A percentile compares a stretch with the other conserved stretches of the same genome.
Evolutionary conservation across 2,113 vertebrate species (phyloP).

Genomic region (Marmota flaviventris): DNA sequence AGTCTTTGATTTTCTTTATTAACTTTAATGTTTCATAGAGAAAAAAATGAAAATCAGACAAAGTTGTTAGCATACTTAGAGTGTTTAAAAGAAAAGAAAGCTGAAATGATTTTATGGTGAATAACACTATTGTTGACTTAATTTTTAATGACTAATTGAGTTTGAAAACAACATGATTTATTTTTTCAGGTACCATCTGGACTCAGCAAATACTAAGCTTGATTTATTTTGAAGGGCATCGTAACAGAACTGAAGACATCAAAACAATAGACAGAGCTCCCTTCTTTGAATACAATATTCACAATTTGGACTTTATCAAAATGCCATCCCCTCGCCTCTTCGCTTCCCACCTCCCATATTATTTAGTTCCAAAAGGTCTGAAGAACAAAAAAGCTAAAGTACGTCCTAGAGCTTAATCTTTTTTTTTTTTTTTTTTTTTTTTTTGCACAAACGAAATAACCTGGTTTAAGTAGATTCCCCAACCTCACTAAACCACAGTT

Average conservation of each 20-base stretch:
- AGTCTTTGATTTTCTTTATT: not conserved
- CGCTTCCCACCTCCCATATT: slow-evolving; percentile 71
- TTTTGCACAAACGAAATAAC: not conserved
- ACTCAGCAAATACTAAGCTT: slow-evolving; percentile 81
- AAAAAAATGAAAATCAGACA: not conserved
- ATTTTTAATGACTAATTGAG: not conserved
- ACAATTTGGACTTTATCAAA: not conserved
- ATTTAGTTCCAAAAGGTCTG: not conserved
- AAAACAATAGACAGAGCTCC: not conserved
- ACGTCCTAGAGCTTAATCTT: not conserved
- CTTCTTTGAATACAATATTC: slow-evolving; percentile 39
- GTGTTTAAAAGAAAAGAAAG: not conserved
- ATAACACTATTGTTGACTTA: not conserved
- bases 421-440: not conserved
- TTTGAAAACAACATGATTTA: not conserved
- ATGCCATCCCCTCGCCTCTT: slow-evolving; percentile 64
- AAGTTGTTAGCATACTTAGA: not conserved
- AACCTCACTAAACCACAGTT: not conserved
- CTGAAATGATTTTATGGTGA: not conserved
- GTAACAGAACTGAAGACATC: slow-evolving; percentile 61
- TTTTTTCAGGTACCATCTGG: slow-evolving; percentile 84
- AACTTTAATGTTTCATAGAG: not conserved
- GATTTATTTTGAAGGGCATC: slow-evolving; percentile 82
- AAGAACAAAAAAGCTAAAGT: slow-evolving; percentile 38
- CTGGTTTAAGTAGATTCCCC: not conserved